A percentile compares a stretch with the other conserved stretches of the same genome.
These are phyloP conservation scores for Rhabdophis nuchalis DNA, from an alignment of 2,797 vertebrate genomes.

Conservation along the genomic window DNA sequence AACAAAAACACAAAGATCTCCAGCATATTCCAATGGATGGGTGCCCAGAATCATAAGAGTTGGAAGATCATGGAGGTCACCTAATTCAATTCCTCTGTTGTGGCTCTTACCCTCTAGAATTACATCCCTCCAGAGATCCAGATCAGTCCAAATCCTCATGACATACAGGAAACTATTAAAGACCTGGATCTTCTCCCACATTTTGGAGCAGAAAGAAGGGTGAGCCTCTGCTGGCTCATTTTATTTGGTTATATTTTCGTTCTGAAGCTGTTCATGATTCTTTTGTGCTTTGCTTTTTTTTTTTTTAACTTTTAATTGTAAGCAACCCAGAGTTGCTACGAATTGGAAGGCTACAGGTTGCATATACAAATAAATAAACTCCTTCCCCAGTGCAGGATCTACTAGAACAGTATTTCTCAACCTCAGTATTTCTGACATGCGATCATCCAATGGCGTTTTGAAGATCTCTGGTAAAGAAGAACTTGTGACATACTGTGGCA, in stretches of 20 bases:
- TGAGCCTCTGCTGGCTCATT: not conserved
- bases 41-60: not conserved
- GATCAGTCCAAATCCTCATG: not conserved
- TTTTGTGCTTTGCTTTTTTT: not conserved
- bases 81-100: not conserved
- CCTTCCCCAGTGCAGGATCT: not conserved
- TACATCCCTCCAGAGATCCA: not conserved
- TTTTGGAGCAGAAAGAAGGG: not conserved
- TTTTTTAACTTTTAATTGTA: not conserved
- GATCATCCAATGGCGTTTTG: not conserved
- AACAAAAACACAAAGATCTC: not conserved
- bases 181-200: not conserved
- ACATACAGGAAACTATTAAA: not conserved
- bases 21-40: not conserved
- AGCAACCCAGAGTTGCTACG: not conserved
- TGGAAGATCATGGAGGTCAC: not conserved
- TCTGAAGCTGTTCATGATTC: not conserved
- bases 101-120: not conserved
- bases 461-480: not conserved
- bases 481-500: not conserved
- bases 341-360: not conserved
- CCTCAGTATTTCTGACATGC: not conserved
- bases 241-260: not conserved
- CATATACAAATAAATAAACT: not conserved
- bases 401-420: not conserved